phyloP scores from a whole-genome alignment of 1,140 invertebrate species.

The Magallana ariakensis region DNA sequence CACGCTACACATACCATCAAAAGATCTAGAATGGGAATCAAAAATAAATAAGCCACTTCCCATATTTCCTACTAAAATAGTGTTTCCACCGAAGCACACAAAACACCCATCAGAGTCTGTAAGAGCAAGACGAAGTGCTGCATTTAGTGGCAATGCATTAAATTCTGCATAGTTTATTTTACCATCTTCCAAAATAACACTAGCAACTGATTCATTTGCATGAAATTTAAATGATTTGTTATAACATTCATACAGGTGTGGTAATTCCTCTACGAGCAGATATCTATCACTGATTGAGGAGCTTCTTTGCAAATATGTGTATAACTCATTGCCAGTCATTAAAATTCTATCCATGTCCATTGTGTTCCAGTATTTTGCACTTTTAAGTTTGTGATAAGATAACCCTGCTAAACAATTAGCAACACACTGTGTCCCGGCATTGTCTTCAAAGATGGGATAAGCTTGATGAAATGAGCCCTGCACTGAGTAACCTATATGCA shows the following conservation, averaged over 20 bases:
- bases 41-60: slow-evolving; percentile 27
- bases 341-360: slow-evolving; percentile 31
- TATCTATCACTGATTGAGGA: neutral
- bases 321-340: slow-evolving; percentile 37
- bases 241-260: neutral
- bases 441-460: slow-evolving; percentile 27
- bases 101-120: slow-evolving; percentile 31
- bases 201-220: neutral
- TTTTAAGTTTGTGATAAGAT: neutral
- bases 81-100: slow-evolving; percentile 37
- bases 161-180: neutral
- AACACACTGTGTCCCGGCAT: slow-evolving; percentile 41
- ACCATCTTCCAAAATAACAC: neutral
- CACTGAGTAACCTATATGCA: neutral
- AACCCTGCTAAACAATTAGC: slow-evolving; percentile 41
- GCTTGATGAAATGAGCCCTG: slow-evolving; percentile 46
- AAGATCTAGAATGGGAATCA: slow-evolving; percentile 35
- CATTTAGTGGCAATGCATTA: slow-evolving; percentile 29
- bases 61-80: neutral
- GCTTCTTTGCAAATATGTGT: neutral
- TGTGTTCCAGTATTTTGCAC: neutral
- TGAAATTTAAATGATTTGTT: neutral
- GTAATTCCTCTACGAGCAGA: slow-evolving; percentile 38
- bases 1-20: neutral
- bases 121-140: slow-evolving; percentile 31